A percentile compares a stretch with the other conserved stretches of the same genome.
These are phyloP conservation scores for Siphonodentalium dalli DNA, from an alignment of 2,888 invertebrate species.

Conservation along the genomic window DNA sequence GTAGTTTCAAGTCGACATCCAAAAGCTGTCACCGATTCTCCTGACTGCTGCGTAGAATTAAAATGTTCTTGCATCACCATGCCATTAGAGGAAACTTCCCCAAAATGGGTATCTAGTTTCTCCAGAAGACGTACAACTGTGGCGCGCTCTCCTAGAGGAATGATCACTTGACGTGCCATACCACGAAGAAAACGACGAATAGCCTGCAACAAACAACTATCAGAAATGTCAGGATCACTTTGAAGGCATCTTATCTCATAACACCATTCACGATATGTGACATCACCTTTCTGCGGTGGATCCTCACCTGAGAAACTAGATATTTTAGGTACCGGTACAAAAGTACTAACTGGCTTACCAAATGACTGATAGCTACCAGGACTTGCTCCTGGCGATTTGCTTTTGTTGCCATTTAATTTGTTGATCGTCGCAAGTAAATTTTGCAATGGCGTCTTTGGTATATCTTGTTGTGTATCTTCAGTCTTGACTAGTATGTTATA, in stretches of 20 bases:
- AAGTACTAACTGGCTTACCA: too few relatives aligned
- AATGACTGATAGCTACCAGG: too few relatives aligned
- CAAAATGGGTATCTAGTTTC: constrained; percentile 12
- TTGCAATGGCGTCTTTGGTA: too few relatives aligned
- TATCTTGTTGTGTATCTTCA: too few relatives aligned
- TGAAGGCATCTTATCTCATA: constrained; percentile 11
- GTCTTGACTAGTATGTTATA: too few relatives aligned
- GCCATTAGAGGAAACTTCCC: constrained; percentile 15
- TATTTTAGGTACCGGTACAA: constrained; percentile 17
- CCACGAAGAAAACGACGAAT: constrained; percentile 16
- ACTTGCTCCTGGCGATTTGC: too few relatives aligned
- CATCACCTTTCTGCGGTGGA: constrained; percentile 19
- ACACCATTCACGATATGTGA: constrained; percentile 13
- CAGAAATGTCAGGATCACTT: constrained; percentile 2
- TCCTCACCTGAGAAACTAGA: constrained; percentile 16
- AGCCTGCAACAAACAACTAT: constrained; percentile 2
- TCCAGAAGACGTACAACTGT: constrained; percentile 7
- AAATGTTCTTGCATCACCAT: constrained; percentile 21
- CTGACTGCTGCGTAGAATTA: constrained; percentile 7
- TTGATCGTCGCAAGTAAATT: too few relatives aligned
- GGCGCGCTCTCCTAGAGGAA: constrained; percentile 16
- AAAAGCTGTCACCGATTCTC: constrained; percentile 21
- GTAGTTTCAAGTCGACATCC: constrained; percentile 18
- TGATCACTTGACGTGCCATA: constrained; percentile 14
- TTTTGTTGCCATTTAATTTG: too few relatives aligned